Conservation (phyloP, 2,888 invertebrate species). For the Timandra comae region DNA sequence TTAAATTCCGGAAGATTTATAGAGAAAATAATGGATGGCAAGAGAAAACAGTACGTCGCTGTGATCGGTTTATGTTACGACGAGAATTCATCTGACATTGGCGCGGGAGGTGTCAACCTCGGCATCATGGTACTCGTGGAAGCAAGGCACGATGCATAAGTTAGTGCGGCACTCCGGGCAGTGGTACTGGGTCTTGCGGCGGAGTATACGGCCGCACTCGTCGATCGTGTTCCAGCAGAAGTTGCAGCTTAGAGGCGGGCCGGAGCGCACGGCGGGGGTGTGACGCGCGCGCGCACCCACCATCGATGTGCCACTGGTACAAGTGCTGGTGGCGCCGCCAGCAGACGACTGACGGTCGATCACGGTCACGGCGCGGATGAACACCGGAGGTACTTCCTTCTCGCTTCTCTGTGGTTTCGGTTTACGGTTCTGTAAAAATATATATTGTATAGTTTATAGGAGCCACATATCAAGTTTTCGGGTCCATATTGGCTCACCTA, state of each 20-base stretch:
- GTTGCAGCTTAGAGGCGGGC: constrained; percentile 91
- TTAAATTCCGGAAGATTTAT: no score
- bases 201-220: constrained; percentile 85
- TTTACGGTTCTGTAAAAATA: constrained; percentile 33
- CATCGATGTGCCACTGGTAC: constrained; percentile 26
- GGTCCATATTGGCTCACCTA: no score
- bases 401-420: constrained; percentile 31
- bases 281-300: constrained; percentile 80
- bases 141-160: constrained; percentile 92
- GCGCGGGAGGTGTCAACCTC: constrained; percentile 28
- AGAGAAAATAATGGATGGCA: no score
- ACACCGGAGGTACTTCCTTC: constrained; percentile 31
- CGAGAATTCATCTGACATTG: no score
- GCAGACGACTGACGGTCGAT: constrained; percentile 35
- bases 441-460: no score
- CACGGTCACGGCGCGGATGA: constrained; percentile 42
- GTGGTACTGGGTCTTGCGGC: constrained; percentile 92
- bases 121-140: constrained; percentile 88
- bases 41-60: no score
- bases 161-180: constrained; percentile 94
- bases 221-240: constrained; percentile 95
- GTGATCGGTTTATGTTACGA: no score
- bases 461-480: no score
- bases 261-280: constrained; percentile 88
- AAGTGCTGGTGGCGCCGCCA: constrained; percentile 24